These are phyloP conservation scores for Drosophila cardini DNA, from an alignment of 1,140 invertebrate species.

Conservation along the genomic window DNA sequence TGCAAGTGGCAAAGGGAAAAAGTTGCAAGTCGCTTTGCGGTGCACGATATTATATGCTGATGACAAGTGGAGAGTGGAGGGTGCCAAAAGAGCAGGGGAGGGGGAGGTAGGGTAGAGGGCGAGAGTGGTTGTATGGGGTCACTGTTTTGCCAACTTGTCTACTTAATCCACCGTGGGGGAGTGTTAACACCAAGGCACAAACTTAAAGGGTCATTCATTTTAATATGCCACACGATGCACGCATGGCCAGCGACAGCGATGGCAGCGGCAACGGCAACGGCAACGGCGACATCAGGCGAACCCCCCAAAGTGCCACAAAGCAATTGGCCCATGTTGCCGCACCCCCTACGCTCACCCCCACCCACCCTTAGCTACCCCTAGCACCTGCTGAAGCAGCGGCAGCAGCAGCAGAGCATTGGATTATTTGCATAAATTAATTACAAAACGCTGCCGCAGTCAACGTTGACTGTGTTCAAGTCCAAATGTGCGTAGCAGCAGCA, in stretches of 20 bases:
- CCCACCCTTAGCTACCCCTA: neutral
- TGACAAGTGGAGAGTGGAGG: slow-evolving; percentile 25
- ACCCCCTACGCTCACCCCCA: neutral
- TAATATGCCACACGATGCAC: slow-evolving; percentile 70
- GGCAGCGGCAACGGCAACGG: too few species aligned
- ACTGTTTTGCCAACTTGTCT: slow-evolving; percentile 75
- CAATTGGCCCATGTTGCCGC: slow-evolving; percentile 22
- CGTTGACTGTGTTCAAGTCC: slow-evolving; percentile 38
- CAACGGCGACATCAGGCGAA: neutral
- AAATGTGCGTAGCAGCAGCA: slow-evolving; percentile 60
- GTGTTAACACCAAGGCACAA: slow-evolving; percentile 39
- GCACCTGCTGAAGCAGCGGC: neutral
- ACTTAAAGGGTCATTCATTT: slow-evolving; percentile 73
- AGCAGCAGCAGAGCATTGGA: slow-evolving; percentile 41
- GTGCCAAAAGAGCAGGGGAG: neutral
- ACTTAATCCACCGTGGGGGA: slow-evolving; percentile 68
- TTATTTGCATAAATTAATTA: slow-evolving; percentile 82
- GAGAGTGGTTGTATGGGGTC: neutral
- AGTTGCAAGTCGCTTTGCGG: slow-evolving; percentile 37
- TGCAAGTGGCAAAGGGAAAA: slow-evolving; percentile 32
- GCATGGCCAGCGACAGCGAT: slow-evolving; percentile 30
- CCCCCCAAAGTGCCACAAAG: slow-evolving; percentile 20
- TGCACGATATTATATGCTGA: slow-evolving; percentile 32
- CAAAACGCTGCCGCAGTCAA: slow-evolving; percentile 66
- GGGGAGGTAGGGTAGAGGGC: neutral